Conservation (phyloP, 2,888 invertebrate genomes). For the Coleophora deauratella region DNA sequence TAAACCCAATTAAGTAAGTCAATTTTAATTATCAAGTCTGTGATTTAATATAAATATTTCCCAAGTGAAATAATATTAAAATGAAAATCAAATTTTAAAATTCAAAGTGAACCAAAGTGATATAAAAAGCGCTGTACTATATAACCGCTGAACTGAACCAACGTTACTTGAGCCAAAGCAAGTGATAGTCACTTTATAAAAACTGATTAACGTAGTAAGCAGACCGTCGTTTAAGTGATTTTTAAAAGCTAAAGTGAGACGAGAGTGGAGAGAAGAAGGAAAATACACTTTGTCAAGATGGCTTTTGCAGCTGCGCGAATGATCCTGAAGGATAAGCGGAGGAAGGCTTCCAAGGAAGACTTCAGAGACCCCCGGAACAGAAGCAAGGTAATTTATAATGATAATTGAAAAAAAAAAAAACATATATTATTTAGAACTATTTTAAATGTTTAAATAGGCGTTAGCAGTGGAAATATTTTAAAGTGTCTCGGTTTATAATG, state of each 20-base stretch:
- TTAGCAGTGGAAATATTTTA: no score
- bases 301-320: slow-evolving; percentile 89
- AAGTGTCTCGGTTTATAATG: no score
- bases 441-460: no score
- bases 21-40: slow-evolving; percentile 24
- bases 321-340: slow-evolving; percentile 87
- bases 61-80: not conserved
- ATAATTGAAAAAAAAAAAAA: no score
- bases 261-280: slow-evolving; percentile 20
- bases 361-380: slow-evolving; percentile 81
- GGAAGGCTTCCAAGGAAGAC: slow-evolving; percentile 88
- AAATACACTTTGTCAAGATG: slow-evolving; percentile 72
- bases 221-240: no score
- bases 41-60: not conserved
- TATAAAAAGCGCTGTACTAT: no score
- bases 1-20: slow-evolving; percentile 39
- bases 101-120: no score
- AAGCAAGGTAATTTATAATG: slow-evolving; percentile 81
- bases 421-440: no score
- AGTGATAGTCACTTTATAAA: no score
- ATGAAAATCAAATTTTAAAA: not conserved
- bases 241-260: slow-evolving; percentile 19
- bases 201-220: no score
- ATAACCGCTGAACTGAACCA: no score
- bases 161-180: no score